Base-by-base conservation (phyloP, 2,888 invertebrate genomes). In the Drosophila greeni region DNA sequence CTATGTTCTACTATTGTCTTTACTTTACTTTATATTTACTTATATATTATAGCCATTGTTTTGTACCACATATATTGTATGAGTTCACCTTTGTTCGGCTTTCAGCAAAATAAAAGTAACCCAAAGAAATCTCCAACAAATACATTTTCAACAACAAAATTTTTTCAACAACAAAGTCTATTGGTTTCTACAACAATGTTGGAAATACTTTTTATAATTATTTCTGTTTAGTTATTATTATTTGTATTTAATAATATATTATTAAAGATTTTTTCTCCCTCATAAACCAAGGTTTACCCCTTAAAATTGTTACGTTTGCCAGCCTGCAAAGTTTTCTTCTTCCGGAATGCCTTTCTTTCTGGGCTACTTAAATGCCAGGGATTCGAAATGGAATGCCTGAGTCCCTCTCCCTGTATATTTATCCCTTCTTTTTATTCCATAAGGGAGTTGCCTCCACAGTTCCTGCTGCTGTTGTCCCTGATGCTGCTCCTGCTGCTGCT, bases 241-340 rank as follows among this genome's bases (percentile, higher is more conserved):
- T n/a, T n/a, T 20, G 20, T 7, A 42, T 43, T 16, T 16, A n/a
- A 16, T 16, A 16, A 26, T 16, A 16, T 16, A 11, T 26, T 43
- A n/a, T n/a, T n/a, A n/a, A n/a, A n/a, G n/a, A n/a, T n/a, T n/a
- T n/a, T n/a, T n/a, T n/a, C n/a, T n/a, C n/a, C n/a, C n/a, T n/a
- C n/a, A n/a, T n/a, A n/a, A n/a, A n/a, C n/a, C 58, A 42, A 59
- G 40, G 59, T 58, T 59, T 58, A 16, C 33, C 36, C 48, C 62
- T 65, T 65, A 53, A 66, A 67, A 67, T 43, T 53, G 53, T 37
- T 67, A 58, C 48, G 52, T 54, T 66, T 45, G 20, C 16, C n/a
- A 59, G 60, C 37, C 43, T 18, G 34, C 11, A 26, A 58, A 58
- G 33, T 51, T 52, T n/a, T n/a, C n/a, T n/a, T 26, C 59, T 36